Evolutionary conservation across 2,797 vertebrate species (phyloP).

Genomic region (Rhynchotus rufescens): DNA sequence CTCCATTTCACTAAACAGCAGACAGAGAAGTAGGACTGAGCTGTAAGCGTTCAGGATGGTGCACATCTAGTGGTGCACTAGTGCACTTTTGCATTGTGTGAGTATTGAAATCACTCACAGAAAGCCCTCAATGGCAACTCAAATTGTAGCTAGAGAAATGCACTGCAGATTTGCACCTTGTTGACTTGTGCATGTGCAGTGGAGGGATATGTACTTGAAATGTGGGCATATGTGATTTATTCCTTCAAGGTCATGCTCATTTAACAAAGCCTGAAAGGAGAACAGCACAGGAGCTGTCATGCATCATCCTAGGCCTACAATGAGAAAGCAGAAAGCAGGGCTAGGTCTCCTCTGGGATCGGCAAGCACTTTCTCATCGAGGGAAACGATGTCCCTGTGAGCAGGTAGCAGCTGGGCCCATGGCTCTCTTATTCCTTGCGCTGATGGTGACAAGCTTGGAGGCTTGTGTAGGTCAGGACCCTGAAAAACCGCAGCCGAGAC

Average conservation of each 20-base stretch:
- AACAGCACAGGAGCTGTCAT: not conserved
- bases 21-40: not conserved
- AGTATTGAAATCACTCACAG: not conserved
- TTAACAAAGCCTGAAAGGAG: not conserved
- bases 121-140: not conserved
- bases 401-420: not conserved
- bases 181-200: accelerated
- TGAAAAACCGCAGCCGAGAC: not conserved
- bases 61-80: no score
- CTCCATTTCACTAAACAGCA: not conserved
- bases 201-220: not conserved
- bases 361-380: not conserved
- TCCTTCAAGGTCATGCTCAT: not conserved
- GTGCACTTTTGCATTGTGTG: not conserved
- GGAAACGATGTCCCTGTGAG: accelerated
- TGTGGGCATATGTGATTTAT: not conserved
- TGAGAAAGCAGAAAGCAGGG: not conserved
- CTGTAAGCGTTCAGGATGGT: accelerated
- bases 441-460: not conserved
- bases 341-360: not conserved
- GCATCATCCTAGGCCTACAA: not conserved
- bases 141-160: not conserved
- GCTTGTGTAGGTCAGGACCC: accelerated
- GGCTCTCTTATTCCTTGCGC: not conserved
- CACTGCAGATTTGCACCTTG: not conserved